Percentiles rank a stretch among this genome's conserved stretches.
Evolutionary conservation across 2,888 invertebrate genomes (phyloP).

Genomic region (Herminia tarsipennalis): DNA sequence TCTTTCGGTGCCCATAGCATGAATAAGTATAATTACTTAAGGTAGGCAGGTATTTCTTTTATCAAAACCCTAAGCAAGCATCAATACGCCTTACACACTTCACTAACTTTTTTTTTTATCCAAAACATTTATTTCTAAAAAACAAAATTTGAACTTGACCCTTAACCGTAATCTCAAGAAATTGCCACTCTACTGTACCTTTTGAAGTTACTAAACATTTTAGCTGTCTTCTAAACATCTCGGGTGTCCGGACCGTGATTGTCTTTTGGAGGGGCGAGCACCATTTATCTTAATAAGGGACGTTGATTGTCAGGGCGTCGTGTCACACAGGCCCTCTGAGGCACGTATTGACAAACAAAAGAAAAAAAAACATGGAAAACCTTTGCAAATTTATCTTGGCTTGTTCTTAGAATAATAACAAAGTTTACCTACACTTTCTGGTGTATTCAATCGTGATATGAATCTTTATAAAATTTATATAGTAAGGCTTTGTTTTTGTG

Average conservation of each 20-base stretch:
- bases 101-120: too few relatives aligned
- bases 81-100: too few relatives aligned
- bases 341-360: conserved; percentile 12
- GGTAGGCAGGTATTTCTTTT: too few relatives aligned
- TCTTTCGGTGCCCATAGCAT: too few relatives aligned
- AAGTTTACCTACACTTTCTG: too few relatives aligned
- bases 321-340: conserved; percentile 7
- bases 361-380: conserved; percentile 11
- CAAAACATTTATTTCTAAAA: too few relatives aligned
- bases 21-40: too few relatives aligned
- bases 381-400: conserved; percentile 1
- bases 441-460: too few relatives aligned
- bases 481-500: too few relatives aligned
- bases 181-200: neutral
- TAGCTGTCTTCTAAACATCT: conserved; percentile 10
- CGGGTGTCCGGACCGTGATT: conserved; percentile 11
- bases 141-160: conserved; percentile 1
- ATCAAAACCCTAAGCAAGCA: too few relatives aligned
- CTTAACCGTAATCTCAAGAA: neutral
- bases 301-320: conserved; percentile 45
- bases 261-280: conserved; percentile 21
- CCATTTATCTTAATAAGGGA: conserved; percentile 52
- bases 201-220: conserved; percentile 13
- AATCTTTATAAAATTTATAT: too few relatives aligned
- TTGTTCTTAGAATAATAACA: too few relatives aligned